Evolutionary conservation across 2,888 invertebrate genomes (phyloP), one percentile per base, ranked within the genome.

Genomic region (Alcis repandata): DNA sequence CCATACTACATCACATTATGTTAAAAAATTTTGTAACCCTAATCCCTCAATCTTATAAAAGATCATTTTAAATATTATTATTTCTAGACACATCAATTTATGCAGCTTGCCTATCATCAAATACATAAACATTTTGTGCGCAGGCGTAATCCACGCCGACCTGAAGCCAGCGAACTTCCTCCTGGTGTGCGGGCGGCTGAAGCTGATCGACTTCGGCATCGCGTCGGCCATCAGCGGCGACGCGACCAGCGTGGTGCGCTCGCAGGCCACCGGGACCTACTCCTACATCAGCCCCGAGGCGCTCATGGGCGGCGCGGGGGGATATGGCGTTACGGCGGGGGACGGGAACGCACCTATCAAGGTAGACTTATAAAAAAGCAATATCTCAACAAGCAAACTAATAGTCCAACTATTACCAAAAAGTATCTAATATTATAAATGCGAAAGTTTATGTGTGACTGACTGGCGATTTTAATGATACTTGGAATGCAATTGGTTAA

Each of bases 251-350:
- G 97, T 98, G 63, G 95, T 97, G 57, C 97, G 97, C 85, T 95
- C 97, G 77, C 95, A 95, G 74, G 95, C 96, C 69, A 95, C 96
- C 62, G 99, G 99, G 53, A 98, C 99, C 0, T 96, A 97, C 82
- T 98, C 98, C 87, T 99, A 98, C 89, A 99, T 99, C 91, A 98
- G 98, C 86, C 99, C 99, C 0, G 99, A 99, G 94, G 98, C 98
- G 52, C 91, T 98, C 73, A 95, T 94, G 81, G 96, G 95, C 78
- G 95, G 94, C 69, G 94, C 94, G 0, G 94, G 92, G 15, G 91
- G 91, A 32, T 87, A 86, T 69, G 88, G 87, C 33, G 75, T 69
- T 48, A 56, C 74, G 78, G 74, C 70, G 58, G 89, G 89, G 70
- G 86, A 90, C 19, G 90, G 88, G 32, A 76, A 70, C 36, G 86